A percentile compares a stretch with the other conserved stretches of the same genome.
Conservation (phyloP, 2,888 invertebrate species). For the Caradrina kadenii region DNA sequence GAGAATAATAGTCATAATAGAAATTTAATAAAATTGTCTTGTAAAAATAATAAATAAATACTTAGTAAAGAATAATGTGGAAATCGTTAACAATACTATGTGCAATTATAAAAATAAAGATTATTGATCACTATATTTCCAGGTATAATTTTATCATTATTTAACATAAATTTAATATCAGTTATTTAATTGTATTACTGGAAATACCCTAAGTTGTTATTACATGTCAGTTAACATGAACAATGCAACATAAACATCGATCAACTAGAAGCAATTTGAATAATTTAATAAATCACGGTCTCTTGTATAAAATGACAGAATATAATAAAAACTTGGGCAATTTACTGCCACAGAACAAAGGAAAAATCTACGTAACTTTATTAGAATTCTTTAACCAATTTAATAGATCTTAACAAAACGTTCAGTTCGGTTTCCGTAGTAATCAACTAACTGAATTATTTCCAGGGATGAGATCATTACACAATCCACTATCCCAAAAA, state of each 20-base stretch:
- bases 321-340: too few species aligned
- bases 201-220: constrained; percentile 41
- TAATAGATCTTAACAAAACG: too few species aligned
- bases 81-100: constrained; percentile 6
- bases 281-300: constrained; percentile 6
- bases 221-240: constrained; percentile 8
- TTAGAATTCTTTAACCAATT: too few species aligned
- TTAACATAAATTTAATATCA: constrained; percentile 25
- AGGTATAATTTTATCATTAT: constrained; percentile 28
- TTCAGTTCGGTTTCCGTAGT: too few species aligned
- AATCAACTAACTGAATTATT: background rate
- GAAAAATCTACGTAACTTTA: too few species aligned
- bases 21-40: background rate
- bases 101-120: constrained; percentile 15
- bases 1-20: background rate
- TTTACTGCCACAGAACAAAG: background rate
- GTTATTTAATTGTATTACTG: constrained; percentile 15
- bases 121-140: constrained; percentile 35
- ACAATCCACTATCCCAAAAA: constrained; percentile 7
- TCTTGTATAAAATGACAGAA: too few species aligned
- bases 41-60: background rate
- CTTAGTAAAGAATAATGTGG: background rate
- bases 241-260: constrained; percentile 7
- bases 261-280: constrained; percentile 24
- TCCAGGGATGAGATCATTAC: background rate